Base-by-base conservation (phyloP, 2,888 invertebrate genomes). In the Elegia similella region DNA sequence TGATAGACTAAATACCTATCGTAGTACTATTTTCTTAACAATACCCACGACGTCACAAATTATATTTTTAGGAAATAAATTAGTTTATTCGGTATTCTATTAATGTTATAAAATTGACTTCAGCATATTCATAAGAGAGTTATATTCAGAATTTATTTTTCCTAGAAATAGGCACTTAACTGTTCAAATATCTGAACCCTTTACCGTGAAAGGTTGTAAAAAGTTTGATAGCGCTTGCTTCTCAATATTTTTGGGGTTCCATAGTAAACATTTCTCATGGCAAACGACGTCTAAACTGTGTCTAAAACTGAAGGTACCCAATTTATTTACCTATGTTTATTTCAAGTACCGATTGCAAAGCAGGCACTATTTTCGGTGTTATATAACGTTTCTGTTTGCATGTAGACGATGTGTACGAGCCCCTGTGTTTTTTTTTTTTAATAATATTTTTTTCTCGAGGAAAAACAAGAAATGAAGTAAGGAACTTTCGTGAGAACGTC, bases 161-260 rank as follows among this genome's bases (percentile, higher is more conserved):
- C 12, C 2, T 32, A 29, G 43, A 54, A 52, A 47, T 47, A 55
- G 17, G 55, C 47, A 47, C 38, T 47, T 55, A 55, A 47, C 47
- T 23, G 55, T 47, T 47, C 17, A 55, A 55, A 55, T 55, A 34
- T 34, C 17, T 17, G 1, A 55, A 38, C 47, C 55, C 38, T 46
- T 17, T 16, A 32, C 15, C n/a, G 6, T 10, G 16, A 15, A 29
- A 46, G 17, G 46, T 17, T 34, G 32, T 46, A 55, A 55, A 54
- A 55, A 46, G 46, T 55, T 55, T 17, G 43, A 44, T 29, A 46
- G 7, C 34, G 44, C 46, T 23, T 46, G 55, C 46, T 55, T 42
- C 15, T 15, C 42, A 23, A 42, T 52, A 52, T 52, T 52, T 48
- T n/a, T 38, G n/a, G 38, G 52, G 38, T 38, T 10, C 50, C 12